phyloP scores from a whole-genome alignment of 1,140 invertebrate species.

The Caenorhabditis briggsae region DNA sequence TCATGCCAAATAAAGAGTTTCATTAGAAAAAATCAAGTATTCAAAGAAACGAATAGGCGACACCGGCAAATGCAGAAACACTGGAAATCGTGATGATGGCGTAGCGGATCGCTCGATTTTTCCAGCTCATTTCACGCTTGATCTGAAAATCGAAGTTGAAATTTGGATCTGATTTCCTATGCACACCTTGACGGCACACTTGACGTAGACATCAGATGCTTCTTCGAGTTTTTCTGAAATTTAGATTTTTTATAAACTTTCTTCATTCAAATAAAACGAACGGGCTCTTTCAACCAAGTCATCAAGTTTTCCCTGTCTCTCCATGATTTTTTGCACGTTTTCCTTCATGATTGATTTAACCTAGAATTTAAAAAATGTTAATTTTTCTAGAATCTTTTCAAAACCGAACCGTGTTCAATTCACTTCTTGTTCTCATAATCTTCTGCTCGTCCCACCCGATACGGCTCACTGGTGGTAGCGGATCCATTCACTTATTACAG shows the following conservation, averaged over 20 bases:
- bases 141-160: constrained; percentile 18
- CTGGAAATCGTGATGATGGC: not conserved
- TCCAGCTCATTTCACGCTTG: constrained; percentile 33
- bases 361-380: not conserved
- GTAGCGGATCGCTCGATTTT: not conserved
- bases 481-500: constrained; percentile 31
- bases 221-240: constrained; percentile 20
- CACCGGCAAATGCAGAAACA: not conserved
- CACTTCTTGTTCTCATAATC: constrained; percentile 46
- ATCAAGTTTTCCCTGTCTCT: constrained; percentile 45
- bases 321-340: constrained; percentile 47
- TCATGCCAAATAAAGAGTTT: constrained; percentile 36
- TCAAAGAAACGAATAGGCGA: constrained; percentile 39
- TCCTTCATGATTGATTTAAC: constrained; percentile 45
- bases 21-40: constrained; percentile 18
- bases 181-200: constrained; percentile 15
- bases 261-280: not conserved
- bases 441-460: constrained; percentile 46
- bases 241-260: not conserved
- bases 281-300: constrained; percentile 42
- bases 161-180: not conserved
- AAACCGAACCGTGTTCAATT: constrained; percentile 28
- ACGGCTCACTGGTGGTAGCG: constrained; percentile 40
- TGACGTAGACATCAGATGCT: constrained; percentile 46
- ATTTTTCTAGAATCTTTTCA: not conserved